phyloP scores from a whole-genome alignment of 1,140 invertebrate genomes.

The Pygmarrhopalites habei region DNA sequence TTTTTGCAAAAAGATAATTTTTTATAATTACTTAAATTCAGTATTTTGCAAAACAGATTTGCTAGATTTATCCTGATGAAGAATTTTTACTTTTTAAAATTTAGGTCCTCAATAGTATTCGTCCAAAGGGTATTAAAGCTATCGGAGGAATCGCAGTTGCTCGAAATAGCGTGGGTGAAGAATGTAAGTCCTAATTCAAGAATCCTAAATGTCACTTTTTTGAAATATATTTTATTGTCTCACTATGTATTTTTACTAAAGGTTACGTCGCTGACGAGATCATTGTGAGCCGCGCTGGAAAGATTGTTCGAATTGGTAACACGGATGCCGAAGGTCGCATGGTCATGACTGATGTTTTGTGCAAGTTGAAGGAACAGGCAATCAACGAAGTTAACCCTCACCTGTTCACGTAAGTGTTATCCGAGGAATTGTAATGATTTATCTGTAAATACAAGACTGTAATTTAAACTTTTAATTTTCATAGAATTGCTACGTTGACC shows the following conservation, averaged over 20 bases:
- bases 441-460: no score
- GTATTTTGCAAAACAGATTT: no score
- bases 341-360: slow-evolving; percentile 90
- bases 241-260: no score
- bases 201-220: no score
- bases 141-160: slow-evolving; percentile 78
- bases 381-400: slow-evolving; percentile 67
- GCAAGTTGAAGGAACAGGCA: slow-evolving; percentile 59
- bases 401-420: no score
- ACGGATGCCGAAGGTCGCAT: slow-evolving; percentile 94
- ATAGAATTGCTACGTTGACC: slow-evolving; percentile 88
- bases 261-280: slow-evolving; percentile 78
- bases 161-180: slow-evolving; percentile 83
- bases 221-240: no score
- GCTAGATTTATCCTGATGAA: no score
- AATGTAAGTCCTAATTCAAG: no score
- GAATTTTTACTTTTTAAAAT: neutral
- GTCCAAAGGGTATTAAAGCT: slow-evolving; percentile 77
- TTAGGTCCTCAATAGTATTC: slow-evolving; percentile 57
- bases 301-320: slow-evolving; percentile 72
- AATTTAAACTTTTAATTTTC: no score
- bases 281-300: slow-evolving; percentile 72
- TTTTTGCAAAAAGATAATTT: neutral
- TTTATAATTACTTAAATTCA: no score
- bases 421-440: no score